These are phyloP conservation scores for Drosophila kurseongensis DNA, from an alignment of 1,140 invertebrate species.

Conservation along the genomic window DNA sequence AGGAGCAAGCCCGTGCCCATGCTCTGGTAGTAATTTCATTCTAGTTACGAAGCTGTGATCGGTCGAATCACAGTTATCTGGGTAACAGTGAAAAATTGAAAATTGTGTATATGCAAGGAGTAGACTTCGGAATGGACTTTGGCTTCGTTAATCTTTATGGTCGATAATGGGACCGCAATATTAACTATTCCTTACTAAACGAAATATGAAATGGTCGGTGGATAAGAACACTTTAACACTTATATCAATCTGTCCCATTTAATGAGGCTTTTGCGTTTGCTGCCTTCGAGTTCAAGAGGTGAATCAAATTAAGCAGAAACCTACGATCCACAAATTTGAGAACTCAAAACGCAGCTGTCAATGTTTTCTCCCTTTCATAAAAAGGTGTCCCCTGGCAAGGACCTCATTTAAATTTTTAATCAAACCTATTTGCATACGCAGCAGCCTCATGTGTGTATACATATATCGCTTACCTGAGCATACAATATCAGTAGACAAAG, in stretches of 20 bases:
- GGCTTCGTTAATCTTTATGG: neutral
- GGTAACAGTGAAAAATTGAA: slow-evolving; percentile 79
- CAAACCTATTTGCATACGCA: slow-evolving; percentile 71
- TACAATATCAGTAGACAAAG: slow-evolving; percentile 66
- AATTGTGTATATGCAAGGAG: slow-evolving; percentile 63
- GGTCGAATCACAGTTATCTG: slow-evolving; percentile 72
- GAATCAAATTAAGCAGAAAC: slow-evolving; percentile 43
- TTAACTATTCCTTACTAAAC: neutral
- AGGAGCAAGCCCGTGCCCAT: slow-evolving; percentile 46
- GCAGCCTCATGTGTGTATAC: slow-evolving; percentile 24
- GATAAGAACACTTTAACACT: neutral
- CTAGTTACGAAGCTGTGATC: slow-evolving; percentile 59
- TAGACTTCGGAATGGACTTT: neutral
- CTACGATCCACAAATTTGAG: slow-evolving; percentile 48
- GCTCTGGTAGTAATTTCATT: slow-evolving; percentile 60
- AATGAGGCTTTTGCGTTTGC: slow-evolving; percentile 32
- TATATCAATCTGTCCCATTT: slow-evolving; percentile 1
- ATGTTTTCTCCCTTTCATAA: slow-evolving; percentile 20
- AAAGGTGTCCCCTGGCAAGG: slow-evolving; percentile 31
- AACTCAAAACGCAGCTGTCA: slow-evolving; percentile 64
- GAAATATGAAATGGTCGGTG: too few relatives aligned
- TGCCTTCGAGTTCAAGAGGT: slow-evolving; percentile 61
- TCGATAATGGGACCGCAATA: neutral
- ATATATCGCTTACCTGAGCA: slow-evolving; percentile 71
- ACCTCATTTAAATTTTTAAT: slow-evolving; percentile 77